These are phyloP conservation scores for Malaclemys terrapin DNA, from an alignment of 2,113 vertebrate species.

Conservation along the genomic window DNA sequence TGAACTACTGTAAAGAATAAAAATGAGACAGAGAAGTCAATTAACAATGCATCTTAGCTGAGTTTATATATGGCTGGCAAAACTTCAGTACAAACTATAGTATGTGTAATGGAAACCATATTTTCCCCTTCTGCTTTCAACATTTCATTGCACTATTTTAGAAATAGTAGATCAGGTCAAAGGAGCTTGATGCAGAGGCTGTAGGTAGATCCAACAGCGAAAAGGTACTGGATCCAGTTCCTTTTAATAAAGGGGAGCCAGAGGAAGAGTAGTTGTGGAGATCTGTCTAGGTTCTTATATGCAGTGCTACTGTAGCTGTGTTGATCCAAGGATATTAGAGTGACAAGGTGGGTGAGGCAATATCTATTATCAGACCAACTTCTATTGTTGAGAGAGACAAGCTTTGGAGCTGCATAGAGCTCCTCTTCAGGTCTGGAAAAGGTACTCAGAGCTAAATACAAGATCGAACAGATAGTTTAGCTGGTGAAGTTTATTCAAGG, in stretches of 20 bases:
- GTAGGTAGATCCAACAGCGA: background rate
- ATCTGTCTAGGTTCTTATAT: background rate
- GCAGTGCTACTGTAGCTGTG: too few species aligned
- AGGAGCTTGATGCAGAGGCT: background rate
- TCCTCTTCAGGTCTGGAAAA: too few species aligned
- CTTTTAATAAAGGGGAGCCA: background rate
- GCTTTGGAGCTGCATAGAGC: too few species aligned
- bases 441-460: too few species aligned
- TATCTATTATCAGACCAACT: too few species aligned
- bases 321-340: too few species aligned
- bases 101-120: fast-evolving
- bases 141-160: background rate
- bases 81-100: background rate
- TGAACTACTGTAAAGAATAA: slow-evolving; percentile 86
- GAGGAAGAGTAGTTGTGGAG: background rate
- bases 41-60: background rate
- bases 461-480: too few species aligned
- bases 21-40: background rate
- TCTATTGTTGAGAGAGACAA: too few species aligned
- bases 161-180: background rate
- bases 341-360: background rate
- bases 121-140: background rate
- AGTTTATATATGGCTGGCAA: background rate
- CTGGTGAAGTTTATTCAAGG: too few species aligned
- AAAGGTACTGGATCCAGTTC: background rate